Percentiles rank a stretch among this genome's conserved stretches.
Conservation (phyloP, 2,888 invertebrate genomes). For the Drosophila engyochracea region DNA sequence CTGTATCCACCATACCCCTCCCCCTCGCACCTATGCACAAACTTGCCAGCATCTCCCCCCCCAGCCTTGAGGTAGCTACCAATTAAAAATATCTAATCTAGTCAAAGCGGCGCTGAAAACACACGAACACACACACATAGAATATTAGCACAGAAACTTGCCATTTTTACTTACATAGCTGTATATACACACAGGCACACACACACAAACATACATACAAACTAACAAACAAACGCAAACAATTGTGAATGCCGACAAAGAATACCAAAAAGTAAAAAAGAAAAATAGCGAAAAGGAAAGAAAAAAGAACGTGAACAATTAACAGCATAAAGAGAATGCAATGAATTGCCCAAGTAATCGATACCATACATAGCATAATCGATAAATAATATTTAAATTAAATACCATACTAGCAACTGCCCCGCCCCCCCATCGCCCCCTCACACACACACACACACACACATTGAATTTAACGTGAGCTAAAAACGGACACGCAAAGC, state of each 20-base stretch:
- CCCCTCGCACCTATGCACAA: background rate
- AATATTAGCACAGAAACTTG: conserved; percentile 27
- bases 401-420: background rate
- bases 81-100: conserved; percentile 41
- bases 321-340: conserved; percentile 13
- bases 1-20: background rate
- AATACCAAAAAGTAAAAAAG: conserved; percentile 35
- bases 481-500: conserved; percentile 4
- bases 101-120: conserved; percentile 54
- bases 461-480: conserved; percentile 45
- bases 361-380: conserved; percentile 9
- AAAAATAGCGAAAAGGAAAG: conserved; percentile 26
- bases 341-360: conserved; percentile 23
- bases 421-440: too few relatives aligned
- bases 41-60: conserved; percentile 25
- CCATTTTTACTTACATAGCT: conserved; percentile 41
- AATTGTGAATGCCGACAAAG: conserved; percentile 44
- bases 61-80: conserved; percentile 4
- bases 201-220: conserved; percentile 16
- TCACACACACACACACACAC: background rate
- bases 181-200: conserved; percentile 7
- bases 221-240: conserved; percentile 31
- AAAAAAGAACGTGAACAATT: conserved; percentile 19
- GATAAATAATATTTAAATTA: conserved; percentile 12
- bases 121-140: conserved; percentile 9